Base-by-base conservation (phyloP, 2,888 invertebrate genomes). In the Neoitamus cyanurus region DNA sequence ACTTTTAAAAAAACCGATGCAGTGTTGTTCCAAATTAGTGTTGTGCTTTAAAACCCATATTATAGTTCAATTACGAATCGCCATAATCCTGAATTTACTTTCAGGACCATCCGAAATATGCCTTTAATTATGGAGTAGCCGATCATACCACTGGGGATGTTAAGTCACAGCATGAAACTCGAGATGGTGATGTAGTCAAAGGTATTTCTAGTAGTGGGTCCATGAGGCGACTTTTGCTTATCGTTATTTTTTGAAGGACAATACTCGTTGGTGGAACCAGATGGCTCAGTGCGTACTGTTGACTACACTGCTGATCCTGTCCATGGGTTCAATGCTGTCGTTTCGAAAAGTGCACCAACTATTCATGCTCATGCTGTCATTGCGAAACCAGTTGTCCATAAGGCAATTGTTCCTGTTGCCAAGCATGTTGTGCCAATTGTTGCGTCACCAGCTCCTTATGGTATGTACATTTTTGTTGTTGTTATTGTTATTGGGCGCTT, bases 101-200 rank as follows among this genome's bases (percentile, higher is more conserved):
- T 69, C 88, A 94, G 93, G 93, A 93, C 87, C 91, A 92, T 85
- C 94, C 94, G 0, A 93, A 92, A 89, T 94, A 94, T 87, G 92
- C 93, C 1, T 94, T 94, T 87, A 94, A 94, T 87, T 94, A 94
- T 87, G 94, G 94, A 25, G 94, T 94, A 70, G 93, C 94, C 15
- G 94, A 94, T 89, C 94, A 92, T 86, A 89, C 89, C 84, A 91
- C 91, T 0, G 91, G 91, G 0, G 94, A 94, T 88, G 92, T 94
- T 0, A 94, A 94, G 87, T 94, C 94, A 20, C 94, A 94, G 87
- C 94, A 94, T 85, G 94, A 94, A 88, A 93, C 93, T 0, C 92
- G 94, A 85, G 93, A 94, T 86, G 94, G 94, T 0, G 94, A 94
- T 89, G 93, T 94, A 36, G 94, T 94, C 0, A 94, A 94, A 92